phyloP scores from a whole-genome alignment of 2,888 invertebrate genomes.

The Protonemura montana region DNA sequence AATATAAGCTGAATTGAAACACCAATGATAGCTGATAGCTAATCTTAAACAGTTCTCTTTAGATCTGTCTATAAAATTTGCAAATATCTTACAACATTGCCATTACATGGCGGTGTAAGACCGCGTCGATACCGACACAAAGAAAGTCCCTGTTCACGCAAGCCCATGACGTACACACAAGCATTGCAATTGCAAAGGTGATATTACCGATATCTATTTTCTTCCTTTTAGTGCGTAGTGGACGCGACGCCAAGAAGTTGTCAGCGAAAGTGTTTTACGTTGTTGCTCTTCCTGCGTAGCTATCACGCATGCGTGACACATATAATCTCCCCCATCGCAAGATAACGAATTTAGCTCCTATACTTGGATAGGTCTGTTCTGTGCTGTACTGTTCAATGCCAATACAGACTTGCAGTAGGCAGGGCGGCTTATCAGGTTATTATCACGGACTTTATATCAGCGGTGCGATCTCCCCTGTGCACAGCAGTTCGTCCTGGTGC shows the following conservation, averaged over 20 bases:
- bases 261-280: neutral
- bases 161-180: neutral
- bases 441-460: neutral
- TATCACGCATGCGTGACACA: neutral
- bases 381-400: too few relatives aligned
- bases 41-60: neutral
- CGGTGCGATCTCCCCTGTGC: neutral
- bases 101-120: neutral
- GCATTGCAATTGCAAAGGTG: neutral
- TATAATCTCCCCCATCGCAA: neutral
- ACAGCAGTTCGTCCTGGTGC: neutral
- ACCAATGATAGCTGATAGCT: neutral
- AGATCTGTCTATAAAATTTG: neutral
- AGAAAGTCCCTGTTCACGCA: neutral
- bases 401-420: neutral
- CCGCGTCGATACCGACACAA: neutral
- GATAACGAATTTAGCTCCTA: neutral
- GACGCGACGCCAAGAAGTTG: neutral
- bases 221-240: neutral
- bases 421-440: neutral
- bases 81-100: neutral
- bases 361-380: neutral
- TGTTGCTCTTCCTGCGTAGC: neutral
- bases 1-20: constrained; percentile 12
- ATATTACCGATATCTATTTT: neutral